These are phyloP conservation scores for Enteromius fasciolatus DNA, from an alignment of 2,797 vertebrate genomes.

Conservation along the genomic window DNA sequence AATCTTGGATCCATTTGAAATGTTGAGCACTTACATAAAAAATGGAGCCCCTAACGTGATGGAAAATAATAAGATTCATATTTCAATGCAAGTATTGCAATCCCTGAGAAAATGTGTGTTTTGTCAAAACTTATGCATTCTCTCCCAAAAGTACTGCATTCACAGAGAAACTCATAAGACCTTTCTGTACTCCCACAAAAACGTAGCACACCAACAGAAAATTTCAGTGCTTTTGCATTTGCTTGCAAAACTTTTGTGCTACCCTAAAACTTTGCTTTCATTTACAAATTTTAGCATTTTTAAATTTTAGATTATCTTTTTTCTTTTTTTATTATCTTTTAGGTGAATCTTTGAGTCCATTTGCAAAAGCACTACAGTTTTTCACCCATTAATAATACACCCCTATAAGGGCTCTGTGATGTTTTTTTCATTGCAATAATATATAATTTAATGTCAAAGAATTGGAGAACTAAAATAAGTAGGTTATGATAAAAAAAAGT, in stretches of 20 bases:
- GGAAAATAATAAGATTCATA: not conserved
- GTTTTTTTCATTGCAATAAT: not conserved
- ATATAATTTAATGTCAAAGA: not conserved
- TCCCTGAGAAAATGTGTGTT: not conserved
- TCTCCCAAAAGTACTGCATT: not conserved
- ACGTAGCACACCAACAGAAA: not conserved
- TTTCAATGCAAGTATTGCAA: not conserved
- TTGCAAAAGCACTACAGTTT: no score
- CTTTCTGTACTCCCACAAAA: not conserved
- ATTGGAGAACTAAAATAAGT: not conserved
- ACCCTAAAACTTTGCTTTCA: no score
- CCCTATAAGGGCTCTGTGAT: not conserved
- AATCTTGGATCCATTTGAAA: conserved; percentile 21
- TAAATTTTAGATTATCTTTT: no score
- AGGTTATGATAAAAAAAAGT: not conserved
- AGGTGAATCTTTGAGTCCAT: no score
- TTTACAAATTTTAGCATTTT: no score
- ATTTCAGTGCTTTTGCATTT: not conserved
- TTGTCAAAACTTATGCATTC: not conserved
- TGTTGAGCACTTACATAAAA: not conserved
- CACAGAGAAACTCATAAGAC: not conserved
- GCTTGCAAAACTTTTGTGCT: no score
- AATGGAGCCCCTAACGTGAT: not conserved
- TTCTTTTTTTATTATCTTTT: no score
- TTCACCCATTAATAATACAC: not conserved